These are phyloP conservation scores for Sarcophaga bullata DNA, from an alignment of 1,140 invertebrate genomes.

Conservation along the genomic window DNA sequence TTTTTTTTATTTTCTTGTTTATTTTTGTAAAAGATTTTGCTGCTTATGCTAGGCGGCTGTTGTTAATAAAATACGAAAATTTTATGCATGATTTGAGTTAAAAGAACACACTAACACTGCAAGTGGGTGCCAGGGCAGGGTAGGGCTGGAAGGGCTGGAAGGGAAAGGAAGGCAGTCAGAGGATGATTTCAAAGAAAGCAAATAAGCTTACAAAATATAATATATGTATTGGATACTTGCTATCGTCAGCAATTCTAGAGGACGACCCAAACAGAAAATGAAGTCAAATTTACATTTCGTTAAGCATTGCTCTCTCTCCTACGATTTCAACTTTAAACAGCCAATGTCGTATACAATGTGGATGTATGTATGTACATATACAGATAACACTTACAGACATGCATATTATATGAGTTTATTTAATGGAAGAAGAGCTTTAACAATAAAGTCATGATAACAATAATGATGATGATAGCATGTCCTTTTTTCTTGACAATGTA, in stretches of 20 bases:
- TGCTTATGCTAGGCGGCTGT: neutral
- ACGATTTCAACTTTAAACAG: constrained; percentile 7
- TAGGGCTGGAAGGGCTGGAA: too few relatives aligned
- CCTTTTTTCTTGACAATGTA: neutral
- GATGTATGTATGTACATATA: neutral
- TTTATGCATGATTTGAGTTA: neutral
- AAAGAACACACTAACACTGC: too few relatives aligned
- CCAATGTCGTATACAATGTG: neutral
- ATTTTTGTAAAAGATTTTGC: neutral
- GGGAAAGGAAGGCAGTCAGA: too few relatives aligned
- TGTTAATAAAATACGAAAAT: constrained; percentile 21
- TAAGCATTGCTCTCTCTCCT: neutral
- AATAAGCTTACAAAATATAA: too few relatives aligned
- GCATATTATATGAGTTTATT: neutral
- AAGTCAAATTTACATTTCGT: neutral
- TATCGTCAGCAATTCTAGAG: neutral
- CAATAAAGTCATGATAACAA: constrained; percentile 26
- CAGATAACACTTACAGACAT: constrained; percentile 1
- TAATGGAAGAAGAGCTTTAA: neutral
- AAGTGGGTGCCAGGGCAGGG: too few relatives aligned
- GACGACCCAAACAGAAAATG: neutral
- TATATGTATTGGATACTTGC: neutral
- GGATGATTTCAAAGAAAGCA: too few relatives aligned
- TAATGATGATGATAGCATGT: constrained; percentile 24
- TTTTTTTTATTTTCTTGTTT: too few relatives aligned